Percentiles rank a stretch among this genome's conserved stretches.
These are phyloP conservation scores for Trachelus stipa DNA, from an alignment of 2,888 invertebrate genomes.

Conservation along the genomic window DNA sequence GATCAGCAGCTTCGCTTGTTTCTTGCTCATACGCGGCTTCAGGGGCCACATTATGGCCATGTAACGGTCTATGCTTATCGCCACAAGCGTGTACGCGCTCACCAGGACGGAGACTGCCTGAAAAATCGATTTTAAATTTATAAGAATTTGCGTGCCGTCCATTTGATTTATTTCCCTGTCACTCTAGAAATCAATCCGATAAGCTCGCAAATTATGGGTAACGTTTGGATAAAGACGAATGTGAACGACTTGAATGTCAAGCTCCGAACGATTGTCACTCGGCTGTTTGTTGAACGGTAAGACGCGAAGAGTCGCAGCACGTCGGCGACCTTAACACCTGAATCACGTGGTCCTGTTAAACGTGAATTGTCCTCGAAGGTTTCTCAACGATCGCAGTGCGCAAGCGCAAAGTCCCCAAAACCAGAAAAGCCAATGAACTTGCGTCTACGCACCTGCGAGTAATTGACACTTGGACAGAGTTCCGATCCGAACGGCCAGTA, in stretches of 20 bases:
- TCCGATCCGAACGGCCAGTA: constrained; percentile 90
- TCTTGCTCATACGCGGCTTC: constrained; percentile 82
- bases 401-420: background rate
- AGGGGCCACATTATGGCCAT: constrained; percentile 92
- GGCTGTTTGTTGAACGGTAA: too few relatives aligned
- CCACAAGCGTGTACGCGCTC: constrained; percentile 90
- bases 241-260: too few relatives aligned
- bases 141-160: background rate
- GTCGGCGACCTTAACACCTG: too few relatives aligned
- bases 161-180: too few relatives aligned
- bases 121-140: constrained; percentile 29
- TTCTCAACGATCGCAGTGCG: too few relatives aligned
- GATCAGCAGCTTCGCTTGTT: constrained; percentile 77
- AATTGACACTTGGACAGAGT: constrained; percentile 87
- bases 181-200: too few relatives aligned
- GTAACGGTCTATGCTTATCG: constrained; percentile 91
- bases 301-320: too few relatives aligned
- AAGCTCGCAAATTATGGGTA: too few relatives aligned
- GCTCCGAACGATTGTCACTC: too few relatives aligned
- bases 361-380: too few relatives aligned
- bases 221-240: too few relatives aligned
- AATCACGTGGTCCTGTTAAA: too few relatives aligned
- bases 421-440: background rate
- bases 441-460: constrained; percentile 71
- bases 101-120: constrained; percentile 82